Evolutionary conservation across 2,113 vertebrate species (phyloP).

Genomic region (Tamias sibiricus): DNA sequence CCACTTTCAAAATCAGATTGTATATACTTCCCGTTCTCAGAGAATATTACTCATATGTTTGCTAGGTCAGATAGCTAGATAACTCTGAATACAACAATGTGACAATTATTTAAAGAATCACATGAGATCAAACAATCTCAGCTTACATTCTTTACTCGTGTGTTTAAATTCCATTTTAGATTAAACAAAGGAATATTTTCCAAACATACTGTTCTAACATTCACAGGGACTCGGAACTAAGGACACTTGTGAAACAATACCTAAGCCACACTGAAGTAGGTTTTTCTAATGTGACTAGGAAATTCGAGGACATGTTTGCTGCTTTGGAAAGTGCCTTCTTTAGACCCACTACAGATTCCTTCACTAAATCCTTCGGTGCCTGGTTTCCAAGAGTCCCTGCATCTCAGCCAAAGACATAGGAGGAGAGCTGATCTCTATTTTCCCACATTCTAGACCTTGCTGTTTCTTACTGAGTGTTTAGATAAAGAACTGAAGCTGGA

Average conservation of each 20-base stretch:
- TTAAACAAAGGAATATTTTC: constrained; percentile 72
- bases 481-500: background rate
- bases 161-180: constrained; percentile 78
- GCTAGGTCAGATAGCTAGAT: constrained; percentile 60
- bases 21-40: constrained; percentile 64
- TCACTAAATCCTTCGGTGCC: constrained; percentile 30
- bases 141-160: constrained; percentile 72
- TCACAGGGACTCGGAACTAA: background rate
- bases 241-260: background rate
- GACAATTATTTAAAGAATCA: constrained; percentile 78
- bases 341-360: constrained; percentile 67
- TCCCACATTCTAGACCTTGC: background rate
- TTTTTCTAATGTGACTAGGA: background rate
- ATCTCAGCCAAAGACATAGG: constrained; percentile 56
- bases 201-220: background rate
- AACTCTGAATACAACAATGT: constrained; percentile 65
- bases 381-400: constrained; percentile 20
- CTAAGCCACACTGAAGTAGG: constrained; percentile 1
- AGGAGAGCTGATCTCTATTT: background rate
- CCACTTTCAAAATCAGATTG: constrained; percentile 11
- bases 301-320: constrained; percentile 46
- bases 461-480: background rate
- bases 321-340: constrained; percentile 51
- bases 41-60: constrained; percentile 41
- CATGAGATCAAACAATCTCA: constrained; percentile 74